A percentile compares a stretch with the other conserved stretches of the same genome.
Evolutionary conservation across 23 tunicate genomes (phyloP).

Genomic region (Styela plicata): DNA sequence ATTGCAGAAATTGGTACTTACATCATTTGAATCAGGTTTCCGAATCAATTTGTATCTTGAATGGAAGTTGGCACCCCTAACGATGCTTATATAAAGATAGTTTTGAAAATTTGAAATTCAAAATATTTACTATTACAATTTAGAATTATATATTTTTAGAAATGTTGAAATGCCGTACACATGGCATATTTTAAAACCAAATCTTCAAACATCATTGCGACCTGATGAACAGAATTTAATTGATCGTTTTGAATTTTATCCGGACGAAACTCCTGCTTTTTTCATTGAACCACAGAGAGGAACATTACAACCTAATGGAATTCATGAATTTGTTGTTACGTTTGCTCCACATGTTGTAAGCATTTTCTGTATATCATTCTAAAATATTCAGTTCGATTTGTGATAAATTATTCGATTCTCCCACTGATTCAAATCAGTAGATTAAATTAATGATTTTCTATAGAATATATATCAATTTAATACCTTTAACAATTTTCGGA

Average conservation of each 20-base stretch:
- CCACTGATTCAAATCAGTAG: neutral
- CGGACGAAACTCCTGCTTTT: slow-evolving; percentile 55
- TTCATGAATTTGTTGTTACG: slow-evolving; percentile 79
- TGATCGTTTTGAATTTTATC: slow-evolving; percentile 63
- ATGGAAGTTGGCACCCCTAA: too few relatives aligned
- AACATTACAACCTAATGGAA: slow-evolving; percentile 62
- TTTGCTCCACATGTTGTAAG: slow-evolving; percentile 78
- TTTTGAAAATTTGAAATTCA: too few relatives aligned
- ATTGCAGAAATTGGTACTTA: too few relatives aligned
- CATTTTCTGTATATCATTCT: too few relatives aligned
- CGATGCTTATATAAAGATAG: too few relatives aligned
- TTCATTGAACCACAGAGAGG: slow-evolving; percentile 76
- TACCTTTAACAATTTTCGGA: too few relatives aligned
- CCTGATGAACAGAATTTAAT: slow-evolving; percentile 4
- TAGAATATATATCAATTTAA: too few relatives aligned
- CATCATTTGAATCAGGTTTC: too few relatives aligned
- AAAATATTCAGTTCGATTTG: too few relatives aligned
- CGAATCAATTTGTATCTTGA: too few relatives aligned
- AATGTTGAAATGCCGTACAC: slow-evolving; percentile 86
- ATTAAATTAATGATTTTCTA: neutral
- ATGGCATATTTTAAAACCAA: slow-evolving; percentile 86
- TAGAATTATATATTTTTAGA: slow-evolving; percentile 45
- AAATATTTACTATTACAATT: too few relatives aligned
- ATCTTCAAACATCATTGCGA: slow-evolving; percentile 51
- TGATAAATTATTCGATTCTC: too few relatives aligned